These are phyloP conservation scores for Phasia obesa DNA, from an alignment of 2,888 invertebrate species.

Conservation along the genomic window DNA sequence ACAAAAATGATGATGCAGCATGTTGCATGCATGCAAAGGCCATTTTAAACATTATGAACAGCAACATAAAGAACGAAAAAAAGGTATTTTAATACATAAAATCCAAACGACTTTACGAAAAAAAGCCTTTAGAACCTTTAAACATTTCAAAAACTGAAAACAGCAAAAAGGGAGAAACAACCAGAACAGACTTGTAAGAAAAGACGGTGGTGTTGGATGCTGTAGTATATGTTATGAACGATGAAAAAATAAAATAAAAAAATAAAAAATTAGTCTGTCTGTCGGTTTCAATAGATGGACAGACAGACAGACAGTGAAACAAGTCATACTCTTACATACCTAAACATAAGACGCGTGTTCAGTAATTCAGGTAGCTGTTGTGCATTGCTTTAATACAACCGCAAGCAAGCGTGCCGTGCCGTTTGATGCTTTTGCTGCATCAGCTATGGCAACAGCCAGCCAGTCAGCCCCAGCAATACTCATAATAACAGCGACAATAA, in stretches of 20 bases:
- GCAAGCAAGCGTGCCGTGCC: slow-evolving; percentile 72
- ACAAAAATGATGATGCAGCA: slow-evolving; percentile 59
- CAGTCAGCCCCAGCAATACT: no score
- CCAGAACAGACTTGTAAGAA: slow-evolving; percentile 35
- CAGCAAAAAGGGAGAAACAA: slow-evolving; percentile 26
- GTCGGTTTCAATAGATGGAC: slow-evolving; percentile 29
- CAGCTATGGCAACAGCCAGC: slow-evolving; percentile 45
- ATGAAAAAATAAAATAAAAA: slow-evolving; percentile 16
- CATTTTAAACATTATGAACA: slow-evolving; percentile 67
- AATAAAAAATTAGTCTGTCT: slow-evolving; percentile 19
- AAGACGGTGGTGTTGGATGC: slow-evolving; percentile 42
- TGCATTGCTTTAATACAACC: slow-evolving; percentile 80
- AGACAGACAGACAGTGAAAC: slow-evolving; percentile 27
- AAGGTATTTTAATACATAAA: slow-evolving; percentile 73
- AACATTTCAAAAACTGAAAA: slow-evolving; percentile 63
- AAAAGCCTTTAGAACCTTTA: slow-evolving; percentile 70
- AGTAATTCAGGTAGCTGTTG: slow-evolving; percentile 82
- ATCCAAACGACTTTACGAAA: slow-evolving; percentile 62
- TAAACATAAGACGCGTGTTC: slow-evolving; percentile 81
- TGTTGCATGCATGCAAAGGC: slow-evolving; percentile 69
- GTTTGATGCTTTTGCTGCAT: slow-evolving; percentile 65
- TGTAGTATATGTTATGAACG: slow-evolving; percentile 22
- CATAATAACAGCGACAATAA: slow-evolving; percentile 34
- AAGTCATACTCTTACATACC: slow-evolving; percentile 58
- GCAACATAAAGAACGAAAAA: slow-evolving; percentile 46